Evolutionary conservation across 2,113 vertebrate genomes (phyloP), one percentile per base, ranked within the genome.

Genomic region (Amazona guildingii): DNA sequence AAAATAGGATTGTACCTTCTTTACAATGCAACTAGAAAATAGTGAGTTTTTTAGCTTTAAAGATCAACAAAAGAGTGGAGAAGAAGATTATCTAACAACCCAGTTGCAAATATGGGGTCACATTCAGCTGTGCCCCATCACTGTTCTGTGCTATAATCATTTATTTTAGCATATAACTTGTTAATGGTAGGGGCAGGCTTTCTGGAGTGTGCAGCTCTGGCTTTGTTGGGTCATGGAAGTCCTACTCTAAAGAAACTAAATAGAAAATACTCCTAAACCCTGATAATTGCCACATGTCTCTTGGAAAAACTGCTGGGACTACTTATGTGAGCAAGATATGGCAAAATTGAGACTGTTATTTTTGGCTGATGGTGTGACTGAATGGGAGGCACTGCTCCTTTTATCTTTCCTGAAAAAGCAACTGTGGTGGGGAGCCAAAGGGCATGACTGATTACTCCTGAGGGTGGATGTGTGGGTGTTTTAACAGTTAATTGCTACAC

Each of bases 361-460:
- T 96, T 88, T 88, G 92, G 85, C 88, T 68, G 51, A 16, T 24
- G 37, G 54, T 59, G 82, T 91, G 88, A 83, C 84, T 57, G 66
- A 85, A 73, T 35, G 44, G 51, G 59, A 94, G 64, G 23, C 93
- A 66, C 61, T 88, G 61, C n/a, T 93, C 23, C 23, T 86, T 83
- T 92, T 86, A 80, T 83, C 82, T 64, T 48, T 70, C 51, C 51
- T 72, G 92, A 90, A 93, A 92, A 93, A 95, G 25, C 51, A 59
- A 0, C 25, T 54, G 10, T 52, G 41, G 33, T 86, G 43, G 18
- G 0, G 7, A 88, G 73, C 88, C 72, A 72, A 81, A 83, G 85
- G 88, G 51, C 72, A 72, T 35, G 79, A n/a, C 35, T 64, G 62
- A 63, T 83, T 79, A 46, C 28, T 94, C 43, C 37, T 27, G 31